phyloP scores from a whole-genome alignment of 2,113 vertebrate genomes.

The Oreochromis niloticus region DNA sequence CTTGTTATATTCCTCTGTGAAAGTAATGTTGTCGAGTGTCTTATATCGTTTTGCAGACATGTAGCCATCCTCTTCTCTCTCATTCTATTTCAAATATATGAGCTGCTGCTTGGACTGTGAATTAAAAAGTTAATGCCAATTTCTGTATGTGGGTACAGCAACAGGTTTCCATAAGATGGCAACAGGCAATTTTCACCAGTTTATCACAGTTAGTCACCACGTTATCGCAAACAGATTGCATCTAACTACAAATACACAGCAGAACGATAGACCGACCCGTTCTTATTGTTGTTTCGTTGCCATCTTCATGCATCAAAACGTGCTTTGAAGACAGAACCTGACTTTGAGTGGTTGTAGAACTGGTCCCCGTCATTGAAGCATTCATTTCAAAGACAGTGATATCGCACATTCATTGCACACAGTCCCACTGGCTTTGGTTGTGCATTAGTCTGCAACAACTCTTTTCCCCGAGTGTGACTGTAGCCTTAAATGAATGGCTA shows the following conservation, averaged over 20 bases:
- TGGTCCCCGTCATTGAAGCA: not conserved
- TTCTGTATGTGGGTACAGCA: not conserved
- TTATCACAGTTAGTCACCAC: not conserved
- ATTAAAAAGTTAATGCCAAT: not conserved
- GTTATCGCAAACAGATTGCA: not conserved
- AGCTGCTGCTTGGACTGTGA: not conserved
- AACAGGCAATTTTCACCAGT: not conserved
- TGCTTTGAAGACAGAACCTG: not conserved
- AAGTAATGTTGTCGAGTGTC: not conserved
- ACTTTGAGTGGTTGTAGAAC: not conserved
- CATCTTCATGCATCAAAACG: not conserved
- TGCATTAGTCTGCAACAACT: not conserved
- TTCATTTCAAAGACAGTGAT: not conserved
- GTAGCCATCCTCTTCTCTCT: not conserved
- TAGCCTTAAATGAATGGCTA: not conserved
- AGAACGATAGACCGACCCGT: not conserved
- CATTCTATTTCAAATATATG: not conserved
- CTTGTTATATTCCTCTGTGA: not conserved
- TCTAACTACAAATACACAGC: not conserved
- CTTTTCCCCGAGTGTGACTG: not conserved
- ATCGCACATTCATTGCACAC: not conserved
- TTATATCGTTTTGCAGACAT: not conserved
- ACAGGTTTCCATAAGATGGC: not conserved
- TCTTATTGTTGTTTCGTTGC: not conserved
- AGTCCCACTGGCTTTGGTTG: accelerated